Evolutionary conservation across 2,888 invertebrate species (phyloP).

Genomic region (Drosophila subsilvestris): DNA sequence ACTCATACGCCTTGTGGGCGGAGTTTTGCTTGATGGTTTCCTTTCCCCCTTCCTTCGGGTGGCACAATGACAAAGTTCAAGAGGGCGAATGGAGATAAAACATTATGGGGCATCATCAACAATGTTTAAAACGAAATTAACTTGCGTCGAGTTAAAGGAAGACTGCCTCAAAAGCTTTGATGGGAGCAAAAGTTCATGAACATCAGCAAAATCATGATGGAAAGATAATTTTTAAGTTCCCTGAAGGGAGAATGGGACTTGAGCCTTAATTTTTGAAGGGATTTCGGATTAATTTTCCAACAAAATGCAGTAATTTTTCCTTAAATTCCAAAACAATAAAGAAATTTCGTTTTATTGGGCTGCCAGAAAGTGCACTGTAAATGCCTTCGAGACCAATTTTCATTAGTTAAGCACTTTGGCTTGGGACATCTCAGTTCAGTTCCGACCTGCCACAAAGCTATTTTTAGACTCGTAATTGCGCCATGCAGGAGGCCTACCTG

Average conservation of each 20-base stretch:
- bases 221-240: background rate
- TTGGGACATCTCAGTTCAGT: slow-evolving; percentile 14
- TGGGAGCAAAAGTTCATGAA: background rate
- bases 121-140: slow-evolving; percentile 21
- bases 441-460: slow-evolving; percentile 26
- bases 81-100: slow-evolving; percentile 26
- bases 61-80: slow-evolving; percentile 29
- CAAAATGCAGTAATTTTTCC: too few relatives aligned
- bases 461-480: slow-evolving; percentile 48
- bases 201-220: background rate
- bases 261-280: background rate
- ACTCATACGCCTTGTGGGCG: slow-evolving; percentile 43
- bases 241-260: background rate
- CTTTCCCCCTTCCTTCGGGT: slow-evolving; percentile 5
- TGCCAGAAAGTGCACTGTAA: background rate
- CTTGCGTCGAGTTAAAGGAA: slow-evolving; percentile 8
- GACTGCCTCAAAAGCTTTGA: slow-evolving; percentile 7
- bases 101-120: slow-evolving; percentile 33
- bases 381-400: slow-evolving; percentile 16
- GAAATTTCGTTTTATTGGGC: slow-evolving; percentile 8
- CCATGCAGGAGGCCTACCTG: slow-evolving; percentile 50
- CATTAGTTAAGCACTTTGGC: slow-evolving; percentile 34
- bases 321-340: too few relatives aligned
- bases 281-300: background rate
- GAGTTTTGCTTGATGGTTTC: slow-evolving; percentile 1